Percentiles rank a stretch among this genome's conserved stretches.
Evolutionary conservation across 2,888 invertebrate genomes (phyloP).

Genomic region (Ophion obscuratus): DNA sequence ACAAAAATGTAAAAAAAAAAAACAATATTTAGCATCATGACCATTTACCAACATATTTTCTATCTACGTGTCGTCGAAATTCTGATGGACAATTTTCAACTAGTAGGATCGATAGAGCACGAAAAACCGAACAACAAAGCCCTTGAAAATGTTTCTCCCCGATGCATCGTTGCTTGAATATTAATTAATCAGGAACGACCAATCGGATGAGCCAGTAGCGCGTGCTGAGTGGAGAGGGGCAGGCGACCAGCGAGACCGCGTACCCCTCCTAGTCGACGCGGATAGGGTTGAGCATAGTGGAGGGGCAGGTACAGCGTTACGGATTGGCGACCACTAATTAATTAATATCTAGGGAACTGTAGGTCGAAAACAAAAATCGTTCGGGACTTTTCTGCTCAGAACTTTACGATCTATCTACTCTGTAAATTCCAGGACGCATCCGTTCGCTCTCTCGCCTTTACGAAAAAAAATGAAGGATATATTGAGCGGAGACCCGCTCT

Average conservation of each 20-base stretch:
- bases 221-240: neutral
- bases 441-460: neutral
- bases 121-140: neutral
- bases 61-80: neutral
- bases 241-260: neutral
- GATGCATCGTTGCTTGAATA: neutral
- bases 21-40: slow-evolving; percentile 6
- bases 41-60: neutral
- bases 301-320: neutral
- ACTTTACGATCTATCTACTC: neutral
- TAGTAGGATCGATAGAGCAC: neutral
- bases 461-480: neutral
- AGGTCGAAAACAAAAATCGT: neutral
- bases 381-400: neutral
- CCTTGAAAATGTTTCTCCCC: neutral
- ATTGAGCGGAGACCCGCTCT: neutral
- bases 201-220: neutral
- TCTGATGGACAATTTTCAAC: neutral
- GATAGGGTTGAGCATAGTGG: neutral
- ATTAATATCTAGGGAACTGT: neutral
- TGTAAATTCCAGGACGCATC: neutral
- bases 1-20: slow-evolving; percentile 62
- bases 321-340: neutral
- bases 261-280: neutral
- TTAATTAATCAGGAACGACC: neutral